Evolutionary conservation across 53 echinoderm and acorn worm genomes (phyloP).

Genomic region (Arbacia lixula): DNA sequence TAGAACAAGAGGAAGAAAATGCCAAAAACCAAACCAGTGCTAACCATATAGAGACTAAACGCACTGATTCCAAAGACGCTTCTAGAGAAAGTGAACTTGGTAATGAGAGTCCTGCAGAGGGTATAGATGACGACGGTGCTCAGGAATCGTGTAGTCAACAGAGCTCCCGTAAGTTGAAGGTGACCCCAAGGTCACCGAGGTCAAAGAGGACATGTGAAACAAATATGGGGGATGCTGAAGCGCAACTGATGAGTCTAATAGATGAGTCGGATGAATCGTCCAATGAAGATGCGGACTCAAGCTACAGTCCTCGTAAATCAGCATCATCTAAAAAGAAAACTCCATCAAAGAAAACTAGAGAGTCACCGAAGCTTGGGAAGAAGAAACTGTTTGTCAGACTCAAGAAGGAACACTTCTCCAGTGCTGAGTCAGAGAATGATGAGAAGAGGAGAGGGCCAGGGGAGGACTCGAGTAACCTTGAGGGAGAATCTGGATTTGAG

Average conservation of each 20-base stretch:
- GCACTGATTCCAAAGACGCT: too few relatives aligned
- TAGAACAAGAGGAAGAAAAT: not conserved
- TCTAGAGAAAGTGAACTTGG: not conserved
- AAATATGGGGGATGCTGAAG: constrained; percentile 8
- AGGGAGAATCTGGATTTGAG: constrained; percentile 60
- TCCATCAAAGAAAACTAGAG: constrained; percentile 6
- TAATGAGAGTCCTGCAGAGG: not conserved
- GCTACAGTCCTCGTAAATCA: constrained; percentile 16
- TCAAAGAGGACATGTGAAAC: constrained; percentile 11
- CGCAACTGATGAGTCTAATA: constrained; percentile 31
- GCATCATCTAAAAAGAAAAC: constrained; percentile 1
- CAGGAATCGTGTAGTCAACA: not conserved
- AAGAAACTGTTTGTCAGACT: constrained; percentile 50
- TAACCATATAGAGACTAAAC: too few relatives aligned
- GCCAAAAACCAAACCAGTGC: too few relatives aligned
- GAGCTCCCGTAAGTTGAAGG: constrained; percentile 32
- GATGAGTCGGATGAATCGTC: constrained; percentile 6
- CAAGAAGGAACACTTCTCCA: constrained; percentile 1
- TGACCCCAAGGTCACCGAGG: constrained; percentile 18
- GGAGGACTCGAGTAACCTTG: constrained; percentile 65
- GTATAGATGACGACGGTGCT: not conserved
- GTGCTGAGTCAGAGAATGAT: constrained; percentile 70
- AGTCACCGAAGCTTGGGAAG: constrained; percentile 18
- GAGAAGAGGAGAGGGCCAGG: constrained; percentile 64
- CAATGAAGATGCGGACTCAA: constrained; percentile 27